These are phyloP conservation scores for Opisthocomus hoazin DNA, from an alignment of 2,113 vertebrate species.

Conservation along the genomic window DNA sequence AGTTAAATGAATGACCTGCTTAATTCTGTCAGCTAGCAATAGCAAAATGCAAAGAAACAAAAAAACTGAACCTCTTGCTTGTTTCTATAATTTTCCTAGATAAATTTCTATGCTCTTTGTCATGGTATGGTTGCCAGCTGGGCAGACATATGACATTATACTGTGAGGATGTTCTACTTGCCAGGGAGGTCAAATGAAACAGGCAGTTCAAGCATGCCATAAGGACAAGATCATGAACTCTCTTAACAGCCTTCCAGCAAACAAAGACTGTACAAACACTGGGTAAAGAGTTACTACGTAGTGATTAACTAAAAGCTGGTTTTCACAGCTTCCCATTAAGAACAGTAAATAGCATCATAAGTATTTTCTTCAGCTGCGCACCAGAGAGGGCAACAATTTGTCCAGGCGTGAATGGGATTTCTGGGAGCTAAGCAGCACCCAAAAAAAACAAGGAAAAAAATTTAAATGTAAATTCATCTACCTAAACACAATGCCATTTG, in stretches of 20 bases:
- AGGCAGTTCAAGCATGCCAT: conserved; percentile 6
- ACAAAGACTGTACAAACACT: neutral
- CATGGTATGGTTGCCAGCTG: neutral
- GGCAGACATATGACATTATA: neutral
- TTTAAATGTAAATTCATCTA: neutral
- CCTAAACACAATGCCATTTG: neutral
- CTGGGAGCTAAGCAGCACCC: neutral
- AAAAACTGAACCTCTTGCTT: neutral
- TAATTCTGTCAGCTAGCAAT: neutral
- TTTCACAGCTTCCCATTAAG: neutral
- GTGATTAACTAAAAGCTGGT: neutral
- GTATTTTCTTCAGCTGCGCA: neutral
- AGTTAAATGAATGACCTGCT: neutral
- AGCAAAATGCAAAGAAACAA: neutral
- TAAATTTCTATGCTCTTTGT: neutral
- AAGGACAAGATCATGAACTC: conserved; percentile 45
- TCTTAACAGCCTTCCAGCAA: conserved; percentile 19
- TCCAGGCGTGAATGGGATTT: neutral
- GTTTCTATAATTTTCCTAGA: neutral
- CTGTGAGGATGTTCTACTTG: neutral
- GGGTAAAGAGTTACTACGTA: neutral
- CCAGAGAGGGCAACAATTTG: neutral
- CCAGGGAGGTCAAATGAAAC: neutral
- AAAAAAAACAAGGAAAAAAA: neutral
- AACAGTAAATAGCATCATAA: neutral